These are phyloP conservation scores for Lymantria monacha DNA, from an alignment of 2,888 invertebrate genomes.

Conservation along the genomic window DNA sequence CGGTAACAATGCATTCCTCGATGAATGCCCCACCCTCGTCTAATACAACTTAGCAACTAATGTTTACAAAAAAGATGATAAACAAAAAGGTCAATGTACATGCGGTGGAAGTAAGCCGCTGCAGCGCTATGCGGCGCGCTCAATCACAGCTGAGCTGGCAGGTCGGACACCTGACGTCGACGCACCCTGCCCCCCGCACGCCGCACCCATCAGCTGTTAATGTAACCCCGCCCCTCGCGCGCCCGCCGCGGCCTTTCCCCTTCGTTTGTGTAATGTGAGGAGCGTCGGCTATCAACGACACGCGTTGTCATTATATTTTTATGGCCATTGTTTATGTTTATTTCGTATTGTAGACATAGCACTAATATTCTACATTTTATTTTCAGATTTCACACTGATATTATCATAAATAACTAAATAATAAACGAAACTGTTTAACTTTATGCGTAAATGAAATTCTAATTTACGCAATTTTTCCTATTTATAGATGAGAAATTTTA, in stretches of 20 bases:
- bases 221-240: conserved; percentile 60
- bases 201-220: conserved; percentile 79
- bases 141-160: conserved; percentile 44
- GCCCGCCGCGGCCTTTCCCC: conserved; percentile 74
- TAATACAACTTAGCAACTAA: conserved; percentile 32
- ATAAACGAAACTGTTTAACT: background rate
- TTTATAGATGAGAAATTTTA: no score
- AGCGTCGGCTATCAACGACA: conserved; percentile 55
- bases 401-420: background rate
- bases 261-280: conserved; percentile 81
- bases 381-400: background rate
- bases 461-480: background rate
- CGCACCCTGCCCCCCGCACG: conserved; percentile 37
- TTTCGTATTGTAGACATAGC: conserved; percentile 3
- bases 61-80: conserved; percentile 62
- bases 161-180: conserved; percentile 77
- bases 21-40: conserved; percentile 9
- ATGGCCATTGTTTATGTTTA: conserved; percentile 28
- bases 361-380: conserved; percentile 53
- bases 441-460: background rate
- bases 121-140: conserved; percentile 65
- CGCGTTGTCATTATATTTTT: conserved; percentile 38
- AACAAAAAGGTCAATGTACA: conserved; percentile 78
- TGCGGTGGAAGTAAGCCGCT: conserved; percentile 54
- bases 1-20: conserved; percentile 22